A percentile compares a stretch with the other conserved stretches of the same genome.
Conservation (phyloP, 2,888 invertebrate species). For the Trissoscelio sp. region DNA sequence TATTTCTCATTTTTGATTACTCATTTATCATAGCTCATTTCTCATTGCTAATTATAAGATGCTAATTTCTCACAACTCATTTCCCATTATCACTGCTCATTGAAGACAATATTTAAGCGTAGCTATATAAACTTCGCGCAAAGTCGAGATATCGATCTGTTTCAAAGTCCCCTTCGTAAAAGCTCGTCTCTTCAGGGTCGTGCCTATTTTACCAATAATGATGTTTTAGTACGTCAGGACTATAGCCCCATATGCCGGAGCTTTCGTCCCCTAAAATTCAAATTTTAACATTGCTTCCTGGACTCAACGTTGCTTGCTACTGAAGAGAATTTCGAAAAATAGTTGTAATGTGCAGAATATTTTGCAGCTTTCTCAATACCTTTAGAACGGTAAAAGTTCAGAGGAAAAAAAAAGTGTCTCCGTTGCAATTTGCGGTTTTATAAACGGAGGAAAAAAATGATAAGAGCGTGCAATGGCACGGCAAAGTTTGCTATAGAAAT, state of each 20-base stretch:
- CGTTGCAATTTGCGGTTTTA: constrained; percentile 30
- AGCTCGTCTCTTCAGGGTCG: constrained; percentile 69
- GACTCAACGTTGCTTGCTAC: too few species aligned
- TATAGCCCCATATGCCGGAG: too few species aligned
- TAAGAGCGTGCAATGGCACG: constrained; percentile 13
- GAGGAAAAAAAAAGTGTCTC: neutral
- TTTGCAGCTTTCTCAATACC: constrained; percentile 14
- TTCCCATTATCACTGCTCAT: too few species aligned
- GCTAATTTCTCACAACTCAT: too few species aligned
- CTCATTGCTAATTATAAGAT: too few species aligned
- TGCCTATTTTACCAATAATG: constrained; percentile 71
- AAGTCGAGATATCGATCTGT: constrained; percentile 74
- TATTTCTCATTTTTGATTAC: too few species aligned
- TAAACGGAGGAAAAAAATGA: constrained; percentile 27
- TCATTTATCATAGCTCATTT: too few species aligned
- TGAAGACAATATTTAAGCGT: too few species aligned
- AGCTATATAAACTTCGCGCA: too few species aligned
- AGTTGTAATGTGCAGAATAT: neutral
- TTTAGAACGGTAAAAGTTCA: neutral
- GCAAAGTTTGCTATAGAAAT: constrained; percentile 34
- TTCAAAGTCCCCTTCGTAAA: constrained; percentile 72
- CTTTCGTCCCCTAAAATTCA: constrained; percentile 22
- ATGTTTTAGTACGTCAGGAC: constrained; percentile 67
- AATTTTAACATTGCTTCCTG: constrained; percentile 31
- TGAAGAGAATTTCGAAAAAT: too few species aligned